Percentiles rank a stretch among this genome's conserved stretches.
Conservation (phyloP, 2,113 vertebrate species). For the Prunella himalayana region DNA sequence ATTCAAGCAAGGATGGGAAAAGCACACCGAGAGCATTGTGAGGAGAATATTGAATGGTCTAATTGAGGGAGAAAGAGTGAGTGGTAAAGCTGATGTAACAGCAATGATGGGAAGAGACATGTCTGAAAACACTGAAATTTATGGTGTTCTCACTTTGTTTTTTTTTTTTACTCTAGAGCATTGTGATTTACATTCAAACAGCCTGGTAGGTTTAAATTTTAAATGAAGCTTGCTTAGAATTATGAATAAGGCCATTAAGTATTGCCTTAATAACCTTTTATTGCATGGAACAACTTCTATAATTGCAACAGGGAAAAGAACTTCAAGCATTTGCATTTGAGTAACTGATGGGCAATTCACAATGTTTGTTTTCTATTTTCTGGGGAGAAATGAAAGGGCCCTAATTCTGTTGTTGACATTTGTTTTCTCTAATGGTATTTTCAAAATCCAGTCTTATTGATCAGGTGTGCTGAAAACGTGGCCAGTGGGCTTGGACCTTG, state of each 20-base stretch:
- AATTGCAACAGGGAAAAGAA: slow-evolving; percentile 36
- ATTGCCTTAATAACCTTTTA: not conserved
- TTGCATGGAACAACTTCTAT: not conserved
- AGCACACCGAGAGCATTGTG: not conserved
- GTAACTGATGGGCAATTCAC: slow-evolving; percentile 45
- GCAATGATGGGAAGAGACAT: slow-evolving; percentile 12
- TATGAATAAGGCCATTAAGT: slow-evolving; percentile 22
- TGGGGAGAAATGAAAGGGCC: not conserved
- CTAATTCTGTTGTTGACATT: slow-evolving; percentile 16
- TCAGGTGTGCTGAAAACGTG: not conserved
- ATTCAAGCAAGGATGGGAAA: not conserved
- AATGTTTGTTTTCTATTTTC: slow-evolving; percentile 32
- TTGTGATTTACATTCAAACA: not conserved
- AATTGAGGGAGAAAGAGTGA: not conserved
- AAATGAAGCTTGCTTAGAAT: slow-evolving; percentile 5
- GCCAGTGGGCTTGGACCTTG: not conserved
- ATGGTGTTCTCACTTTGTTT: not conserved
- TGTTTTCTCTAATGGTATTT: not conserved
- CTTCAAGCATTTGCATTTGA: slow-evolving; percentile 7
- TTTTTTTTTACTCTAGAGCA: not conserved
- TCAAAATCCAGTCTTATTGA: not conserved
- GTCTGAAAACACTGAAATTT: slow-evolving; percentile 9
- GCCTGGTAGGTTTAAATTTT: slow-evolving; percentile 27
- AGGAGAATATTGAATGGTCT: slow-evolving; percentile 4
- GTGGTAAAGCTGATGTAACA: not conserved